Conservation (phyloP, 1,140 invertebrate genomes). For the Bombyx mori region ASM3026992v2 NC_085115.1:6440001-6440500, state of each 20-base stretch:
- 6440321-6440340: conserved; percentile 42
- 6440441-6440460: too few relatives aligned
- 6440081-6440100: too few relatives aligned
- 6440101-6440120: conserved; percentile 51
- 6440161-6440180: conserved; percentile 76
- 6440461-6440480: too few relatives aligned
- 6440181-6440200: conserved; percentile 76
- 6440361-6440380: conserved; percentile 4
- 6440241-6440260: neutral
- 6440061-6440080: conserved; percentile 5
- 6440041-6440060: neutral
- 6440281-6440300: conserved; percentile 62
- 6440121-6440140: conserved; percentile 78
- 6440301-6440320: conserved; percentile 46
- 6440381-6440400: neutral
- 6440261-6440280: conserved; percentile 22
- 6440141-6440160: conserved; percentile 75
- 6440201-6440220: conserved; percentile 52
- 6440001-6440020: too few relatives aligned
- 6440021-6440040: neutral
- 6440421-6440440: too few relatives aligned
- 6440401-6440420: neutral
- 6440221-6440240: conserved; percentile 5
- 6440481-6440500: too few relatives aligned
- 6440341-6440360: conserved; percentile 60